Conservation (phyloP, 1,140 invertebrate species). For the Drosophila saltans region DNA sequence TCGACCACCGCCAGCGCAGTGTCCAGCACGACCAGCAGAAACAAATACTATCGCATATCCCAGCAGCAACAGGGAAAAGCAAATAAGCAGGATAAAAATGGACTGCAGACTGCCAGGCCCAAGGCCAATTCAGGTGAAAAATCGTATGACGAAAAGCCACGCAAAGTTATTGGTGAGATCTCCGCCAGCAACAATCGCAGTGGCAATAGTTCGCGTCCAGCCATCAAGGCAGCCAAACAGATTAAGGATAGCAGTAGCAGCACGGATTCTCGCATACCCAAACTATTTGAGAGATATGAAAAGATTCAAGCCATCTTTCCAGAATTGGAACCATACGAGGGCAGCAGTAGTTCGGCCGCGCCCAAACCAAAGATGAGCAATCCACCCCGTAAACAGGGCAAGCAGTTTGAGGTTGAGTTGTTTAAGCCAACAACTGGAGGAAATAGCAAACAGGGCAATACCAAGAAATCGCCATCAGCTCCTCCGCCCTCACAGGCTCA, state of each 20-base stretch:
- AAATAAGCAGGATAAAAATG: conserved; percentile 60
- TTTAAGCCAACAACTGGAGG: conserved; percentile 53
- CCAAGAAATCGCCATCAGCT: conserved; percentile 74
- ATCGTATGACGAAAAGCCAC: conserved; percentile 58
- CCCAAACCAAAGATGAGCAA: conserved; percentile 38
- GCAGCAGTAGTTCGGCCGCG: background rate
- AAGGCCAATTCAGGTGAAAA: conserved; percentile 65
- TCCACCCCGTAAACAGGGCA: conserved; percentile 51
- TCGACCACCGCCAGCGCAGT: conserved; percentile 36
- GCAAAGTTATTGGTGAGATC: conserved; percentile 74
- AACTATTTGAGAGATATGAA: conserved; percentile 88
- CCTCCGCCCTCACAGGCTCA: conserved; percentile 56
- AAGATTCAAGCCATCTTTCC: conserved; percentile 91
- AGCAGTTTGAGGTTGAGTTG: conserved; percentile 69
- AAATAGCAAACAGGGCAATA: conserved; percentile 63
- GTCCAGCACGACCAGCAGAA: conserved; percentile 49
- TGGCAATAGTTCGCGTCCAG: conserved; percentile 14
- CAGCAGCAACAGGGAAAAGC: conserved; percentile 58
- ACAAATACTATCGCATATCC: conserved; percentile 73
- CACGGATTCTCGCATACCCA: conserved; percentile 85
- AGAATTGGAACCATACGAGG: conserved; percentile 85
- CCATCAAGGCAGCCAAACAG: conserved; percentile 85
- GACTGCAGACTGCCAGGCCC: conserved; percentile 55
- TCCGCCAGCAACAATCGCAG: conserved; percentile 22
- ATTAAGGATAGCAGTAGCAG: conserved; percentile 84